Evolutionary conservation across 1,140 invertebrate species (phyloP), one percentile per base, ranked within the genome.

Genomic region (Bombus soroeensis): DNA sequence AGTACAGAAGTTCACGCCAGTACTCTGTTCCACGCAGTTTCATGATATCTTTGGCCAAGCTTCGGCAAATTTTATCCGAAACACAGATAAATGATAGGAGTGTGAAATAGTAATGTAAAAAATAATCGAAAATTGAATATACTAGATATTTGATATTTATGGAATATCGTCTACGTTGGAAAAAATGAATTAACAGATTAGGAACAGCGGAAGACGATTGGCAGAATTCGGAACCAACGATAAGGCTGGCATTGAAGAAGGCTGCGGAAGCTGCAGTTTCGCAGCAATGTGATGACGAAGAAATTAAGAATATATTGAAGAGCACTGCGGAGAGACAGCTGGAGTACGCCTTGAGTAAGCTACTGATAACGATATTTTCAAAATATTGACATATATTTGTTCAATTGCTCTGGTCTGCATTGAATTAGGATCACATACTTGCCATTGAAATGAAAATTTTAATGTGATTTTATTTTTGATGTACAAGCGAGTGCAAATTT

Each of bases 301-400:
- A 94, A 34, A 78, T 94, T 68, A 80, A 85, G 71, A 89, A 93
- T 47, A 90, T 94, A 43, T 72, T 95, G 59, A 94, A 93, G 72
- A 94, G 94, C 37, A 92, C 93, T 2, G 84, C 93, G 34, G 93
- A 94, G 76, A 92, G 92, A 13, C 94, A 95, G 59, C 81, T 95
- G 6, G 93, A 94, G n/a, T 89, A 93, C 39, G 94, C 92, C 78
- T 91, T 95, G 89, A 92, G 94, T 95, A 89, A 89, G 89, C 88
- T 25, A 37, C 39, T 25, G 10, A 25, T 25, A 41, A 22, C 5
- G 2, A 53, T 43, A 53, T 8, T n/a, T 72, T 15, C 12, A 10
- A 73, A 18, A 64, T 6, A 32, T 5, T 13, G 32, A 12, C 5
- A 47, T 47, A 47, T 1, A 47, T 6, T 47, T 47, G 43, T 15